Evolutionary conservation across 1,140 invertebrate species (phyloP), one percentile per base, ranked within the genome.

Genomic region (Zaprionus nigranus): DNA sequence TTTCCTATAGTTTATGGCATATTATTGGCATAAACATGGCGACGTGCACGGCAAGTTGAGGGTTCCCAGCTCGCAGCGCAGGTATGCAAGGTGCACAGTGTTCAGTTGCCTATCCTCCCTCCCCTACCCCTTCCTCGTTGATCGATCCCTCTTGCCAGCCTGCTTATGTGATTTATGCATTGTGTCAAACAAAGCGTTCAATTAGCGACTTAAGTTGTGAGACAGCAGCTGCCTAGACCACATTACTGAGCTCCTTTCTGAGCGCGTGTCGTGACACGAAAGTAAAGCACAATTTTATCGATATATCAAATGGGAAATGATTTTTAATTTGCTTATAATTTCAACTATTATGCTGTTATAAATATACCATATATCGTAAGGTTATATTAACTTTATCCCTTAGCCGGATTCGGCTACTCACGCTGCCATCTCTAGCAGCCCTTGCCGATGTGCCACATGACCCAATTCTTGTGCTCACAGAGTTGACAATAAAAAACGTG

Each of bases 1-100:
- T 90, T 81, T 81, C 57, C 90, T 86, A 91, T 86, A 91, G 75
- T 91, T 91, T 91, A 91, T 91, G 90, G 90, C 85, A 91, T 85
- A 91, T 91, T 91, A 91, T 91, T 91, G 90, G 90, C 90, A 91
- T 91, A 91, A 91, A 91, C 82, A 90, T 85, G 85, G 72, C 74
- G 75, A 88, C 85, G 78, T 85, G 85, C 81, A 68, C 54, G 49
- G 63, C 53, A 62, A 59, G 60, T 61, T 15, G 51, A 60, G 53
- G 26, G 24, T 60, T 13, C 56, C 26, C 24, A 63, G 53, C 26
- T 20, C 30, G 56, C 28, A 61, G 54, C 56, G 13, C 59, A 76
- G 81, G 53, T 67, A 71, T 79, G 85, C 85, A 90, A 90, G 85
- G 85, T 90, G 85, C 85, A 83, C 24, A 53, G 22, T 49, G 17